Base-by-base conservation (phyloP, 2,797 vertebrate genomes). In the Parambassis ranga region DNA sequence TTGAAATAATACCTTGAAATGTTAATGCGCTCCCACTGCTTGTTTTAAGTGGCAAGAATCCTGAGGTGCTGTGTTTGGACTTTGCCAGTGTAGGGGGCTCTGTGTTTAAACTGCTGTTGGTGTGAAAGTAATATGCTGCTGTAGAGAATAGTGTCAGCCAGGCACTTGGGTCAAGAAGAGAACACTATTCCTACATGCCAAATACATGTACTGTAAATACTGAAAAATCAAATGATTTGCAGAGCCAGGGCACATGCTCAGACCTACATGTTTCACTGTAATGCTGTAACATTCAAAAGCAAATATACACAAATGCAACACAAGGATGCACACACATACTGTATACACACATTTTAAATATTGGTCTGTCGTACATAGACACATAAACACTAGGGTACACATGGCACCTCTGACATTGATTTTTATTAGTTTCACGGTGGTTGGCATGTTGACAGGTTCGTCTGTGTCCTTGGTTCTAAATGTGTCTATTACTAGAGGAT, bases 1-100 rank as follows among this genome's bases (percentile, higher is more conserved):
- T 89, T 81, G 79, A 88, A 87, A 89, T 88, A 87, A 89, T 85
- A 86, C 82, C 77, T 90, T 86, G 80, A 88, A 90, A 89, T 87
- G 84, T 78, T 90, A 88, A 90, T 89, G 86, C 10, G 26, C 57
- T 81, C 75, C 75, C 64, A 67, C 70, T 62, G 82, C 80, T 76
- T 85, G 81, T 80, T 85, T 84, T 85, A 85, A 87, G 78, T 80
- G 81, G 82, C 76, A 83, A 58, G 69, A 73, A 36, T 84, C 83
- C 76, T 65, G 43, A 66, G 82, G 77, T 80, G 79, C 67, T 33
- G 65, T 69, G 77, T 84, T 86, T 82, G 81, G 76, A 60, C 73
- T 43, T 60, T 16, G 6, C 20, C 15, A 1, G 65, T 61, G 50
- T 51, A 41, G 59, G 47, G 49, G 46, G 51, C 47, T 60, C 31